Evolutionary conservation across 2,113 vertebrate species (phyloP), one percentile per base, ranked within the genome.

Genomic region (Calidris pygmaea): DNA sequence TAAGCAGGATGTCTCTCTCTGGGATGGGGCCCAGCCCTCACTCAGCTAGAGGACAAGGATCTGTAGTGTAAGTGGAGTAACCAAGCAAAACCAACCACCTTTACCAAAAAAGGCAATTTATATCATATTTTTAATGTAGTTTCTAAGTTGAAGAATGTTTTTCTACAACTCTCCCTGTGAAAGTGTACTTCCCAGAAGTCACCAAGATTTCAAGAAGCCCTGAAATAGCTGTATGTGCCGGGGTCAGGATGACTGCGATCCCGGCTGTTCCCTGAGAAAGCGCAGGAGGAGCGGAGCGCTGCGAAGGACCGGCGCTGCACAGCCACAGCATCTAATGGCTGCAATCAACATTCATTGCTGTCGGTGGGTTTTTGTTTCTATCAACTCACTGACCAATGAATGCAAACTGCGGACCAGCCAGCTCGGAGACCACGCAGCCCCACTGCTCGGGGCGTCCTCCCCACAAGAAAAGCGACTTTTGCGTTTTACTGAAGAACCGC

Each of bases 321-420:
- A 43, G 5, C 89, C 81, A 13, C 30, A 92, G 89, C 94, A 37
- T 68, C 76, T 98, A 98, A 99, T 99, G 99, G 98, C 99, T 99
- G 99, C 99, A 98, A 98, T 99, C 99, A 99, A 99, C 99, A 99
- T 99, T 99, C 99, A 99, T 99, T 99, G 99, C 99, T 99, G 99
- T 99, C 99, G 99, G 99, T 99, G 99, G 99, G 99, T 99, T 99
- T 99, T 95, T 92, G 52, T 97, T 96, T 85, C 94, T 97, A 97
- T 98, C 97, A 99, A 99, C 99, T 99, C 99, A 99, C 99, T 99
- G 99, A 99, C 98, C 99, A 98, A 99, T 99, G 99, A 99, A 99
- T 99, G 99, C 98, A 99, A 99, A 99, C 99, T 99, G 99, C 99
- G 99, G 99, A 99, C 98, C 98, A 98, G 98, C 98, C 77, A 94